These are phyloP conservation scores for Epinephelus lanceolatus DNA, from an alignment of 2,113 vertebrate species.

Conservation along the genomic window DNA sequence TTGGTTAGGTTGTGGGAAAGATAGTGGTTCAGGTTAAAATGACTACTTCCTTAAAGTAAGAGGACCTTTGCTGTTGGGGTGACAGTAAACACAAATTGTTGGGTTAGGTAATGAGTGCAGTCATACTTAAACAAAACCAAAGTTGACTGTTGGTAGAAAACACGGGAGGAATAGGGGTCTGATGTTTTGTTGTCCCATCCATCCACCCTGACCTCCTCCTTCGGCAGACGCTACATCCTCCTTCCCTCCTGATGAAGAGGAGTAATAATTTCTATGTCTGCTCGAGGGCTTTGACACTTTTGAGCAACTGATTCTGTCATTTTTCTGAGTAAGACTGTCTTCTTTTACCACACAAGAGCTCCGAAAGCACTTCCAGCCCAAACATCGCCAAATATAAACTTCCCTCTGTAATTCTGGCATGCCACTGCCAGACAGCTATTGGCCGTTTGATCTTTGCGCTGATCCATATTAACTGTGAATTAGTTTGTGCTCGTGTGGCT, in stretches of 20 bases:
- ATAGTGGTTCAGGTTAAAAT: not conserved
- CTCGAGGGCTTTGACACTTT: not conserved
- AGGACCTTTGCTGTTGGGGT: not conserved
- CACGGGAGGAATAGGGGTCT: too few relatives aligned
- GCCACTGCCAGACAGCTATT: not conserved
- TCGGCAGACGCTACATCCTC: not conserved
- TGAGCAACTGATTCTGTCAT: too few relatives aligned
- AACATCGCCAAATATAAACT: constrained; percentile 5
- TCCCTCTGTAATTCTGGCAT: constrained; percentile 5
- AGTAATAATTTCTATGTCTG: not conserved
- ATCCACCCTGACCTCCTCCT: not conserved
- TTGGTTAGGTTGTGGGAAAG: not conserved
- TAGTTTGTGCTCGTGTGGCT: constrained; percentile 50
- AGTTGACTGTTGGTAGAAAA: too few relatives aligned
- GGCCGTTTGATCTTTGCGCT: constrained; percentile 20
- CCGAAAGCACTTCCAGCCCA: constrained; percentile 26
- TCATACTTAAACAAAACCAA: not conserved
- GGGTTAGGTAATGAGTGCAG: not conserved
- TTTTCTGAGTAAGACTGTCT: not conserved
- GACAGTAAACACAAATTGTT: not conserved
- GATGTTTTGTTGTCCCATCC: not conserved
- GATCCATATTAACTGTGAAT: constrained; percentile 54
- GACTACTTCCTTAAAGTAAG: not conserved
- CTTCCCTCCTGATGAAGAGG: not conserved
- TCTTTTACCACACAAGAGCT: not conserved